Evolutionary conservation across 2,113 vertebrate species (phyloP).

Genomic region (Campylomormyrus numenius): DNA sequence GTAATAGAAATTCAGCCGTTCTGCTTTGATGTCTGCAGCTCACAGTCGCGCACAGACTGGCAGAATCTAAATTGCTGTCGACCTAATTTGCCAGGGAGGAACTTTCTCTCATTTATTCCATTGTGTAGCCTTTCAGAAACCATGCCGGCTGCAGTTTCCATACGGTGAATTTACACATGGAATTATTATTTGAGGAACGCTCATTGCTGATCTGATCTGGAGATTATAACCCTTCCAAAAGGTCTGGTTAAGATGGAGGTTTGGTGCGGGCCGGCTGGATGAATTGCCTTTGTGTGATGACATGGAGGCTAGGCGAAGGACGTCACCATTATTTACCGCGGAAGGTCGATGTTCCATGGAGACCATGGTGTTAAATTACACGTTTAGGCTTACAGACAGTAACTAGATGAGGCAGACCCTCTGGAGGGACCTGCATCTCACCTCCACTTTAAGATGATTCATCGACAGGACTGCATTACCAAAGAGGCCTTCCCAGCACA

Average conservation of each 20-base stretch:
- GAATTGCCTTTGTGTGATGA: not conserved
- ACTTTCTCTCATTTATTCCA: not conserved
- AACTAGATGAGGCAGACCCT: constrained; percentile 23
- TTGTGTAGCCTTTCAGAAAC: not conserved
- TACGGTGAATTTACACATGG: not conserved
- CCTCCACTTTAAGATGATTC: constrained; percentile 9
- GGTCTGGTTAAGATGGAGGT: not conserved
- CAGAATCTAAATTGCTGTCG: not conserved
- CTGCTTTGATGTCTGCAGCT: not conserved
- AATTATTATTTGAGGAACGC: not conserved
- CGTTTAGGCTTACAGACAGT: constrained; percentile 23
- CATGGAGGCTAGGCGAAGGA: constrained; percentile 34
- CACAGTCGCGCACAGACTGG: not conserved
- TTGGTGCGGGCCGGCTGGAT: not conserved
- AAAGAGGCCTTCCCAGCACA: constrained; percentile 19
- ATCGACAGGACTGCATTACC: constrained; percentile 15
- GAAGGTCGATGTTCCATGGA: constrained; percentile 13
- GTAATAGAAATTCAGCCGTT: not conserved
- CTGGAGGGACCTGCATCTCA: constrained; percentile 19
- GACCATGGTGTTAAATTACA: constrained; percentile 38
- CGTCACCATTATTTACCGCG: constrained; percentile 42
- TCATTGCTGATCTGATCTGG: not conserved
- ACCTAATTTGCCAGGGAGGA: not conserved
- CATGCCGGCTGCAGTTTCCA: not conserved
- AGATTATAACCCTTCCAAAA: not conserved